Base-by-base conservation (phyloP, 2,113 vertebrate species). In the Turnix velox region DNA sequence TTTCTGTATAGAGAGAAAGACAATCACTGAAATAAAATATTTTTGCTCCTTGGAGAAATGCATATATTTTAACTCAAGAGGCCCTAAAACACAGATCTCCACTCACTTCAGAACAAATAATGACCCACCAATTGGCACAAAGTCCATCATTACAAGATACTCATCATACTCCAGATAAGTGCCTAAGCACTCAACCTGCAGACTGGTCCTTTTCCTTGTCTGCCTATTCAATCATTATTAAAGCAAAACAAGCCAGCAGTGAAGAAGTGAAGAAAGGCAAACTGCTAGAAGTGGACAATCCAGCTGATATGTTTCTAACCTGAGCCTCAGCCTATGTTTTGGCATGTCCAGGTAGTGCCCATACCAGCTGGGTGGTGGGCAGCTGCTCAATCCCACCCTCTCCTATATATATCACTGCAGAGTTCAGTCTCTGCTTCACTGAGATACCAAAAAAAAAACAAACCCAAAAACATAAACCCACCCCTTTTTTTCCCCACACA, bases 41-140 rank as follows among this genome's bases (percentile, higher is more conserved):
- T 96, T 93, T 87, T 95, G 68, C 82, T 94, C 40, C 58, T 65
- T 52, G 78, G 45, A 89, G 61, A 91, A 92, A 91, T 31, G n/a
- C 31, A 91, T 62, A 52, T 84, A 68, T 91, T 94, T 81, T 82
- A 84, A 82, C 23, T 87, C 37, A 52, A 91, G 39, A 87, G 55
- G 25, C 37, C 28, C 48, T 42, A 42, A 94, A 82, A 79, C 37
- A 87, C 31, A 81, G 39, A 76, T 75, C 40, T 82, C 24, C 8
- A 25, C 43, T 92, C 81, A 72, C 74, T 94, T 91, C 69, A 91
- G 81, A 87, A 78, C 54, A 91, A 94, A 61, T 35, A 93, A 67
- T 7, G 84, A 78, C 4, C 17, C 69, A 82, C 14, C 59, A 84
- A 81, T 82, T 24, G 43, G 45, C 19, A 82, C 33, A 49, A 51